Percentiles rank a stretch among this genome's conserved stretches.
Conservation (phyloP, 2,888 invertebrate species). For the Brachycybe producta region DNA sequence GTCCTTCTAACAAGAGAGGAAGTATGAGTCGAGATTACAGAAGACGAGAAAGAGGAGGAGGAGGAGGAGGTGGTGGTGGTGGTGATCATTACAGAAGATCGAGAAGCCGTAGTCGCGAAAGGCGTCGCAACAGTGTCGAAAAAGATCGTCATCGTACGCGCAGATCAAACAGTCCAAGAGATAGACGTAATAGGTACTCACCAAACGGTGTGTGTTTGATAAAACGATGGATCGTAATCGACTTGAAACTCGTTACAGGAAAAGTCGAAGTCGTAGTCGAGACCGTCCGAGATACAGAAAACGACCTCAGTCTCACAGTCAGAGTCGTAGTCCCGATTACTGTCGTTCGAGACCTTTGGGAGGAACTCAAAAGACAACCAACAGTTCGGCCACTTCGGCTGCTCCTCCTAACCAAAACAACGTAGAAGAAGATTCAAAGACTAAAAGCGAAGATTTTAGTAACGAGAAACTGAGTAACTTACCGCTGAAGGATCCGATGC, state of each 20-base stretch:
- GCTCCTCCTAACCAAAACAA: no score
- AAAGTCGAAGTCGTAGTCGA: background rate
- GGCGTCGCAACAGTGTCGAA: no score
- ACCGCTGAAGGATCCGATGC: conserved; percentile 25
- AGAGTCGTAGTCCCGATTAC: background rate
- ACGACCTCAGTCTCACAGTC: background rate
- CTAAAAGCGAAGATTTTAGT: conserved; percentile 22
- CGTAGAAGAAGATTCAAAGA: background rate
- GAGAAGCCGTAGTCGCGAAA: background rate
- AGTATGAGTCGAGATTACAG: background rate
- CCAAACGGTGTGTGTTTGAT: no score
- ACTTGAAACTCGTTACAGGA: no score
- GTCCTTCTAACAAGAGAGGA: background rate
- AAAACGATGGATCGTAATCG: no score
- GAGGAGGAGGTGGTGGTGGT: background rate
- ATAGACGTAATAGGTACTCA: no score
- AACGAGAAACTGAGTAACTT: conserved; percentile 29
- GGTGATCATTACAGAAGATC: background rate
- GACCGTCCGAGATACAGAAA: conserved; percentile 6
- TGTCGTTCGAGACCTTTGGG: no score
- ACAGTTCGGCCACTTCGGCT: no score
- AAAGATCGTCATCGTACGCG: no score
- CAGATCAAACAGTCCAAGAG: no score
- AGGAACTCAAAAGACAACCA: no score
- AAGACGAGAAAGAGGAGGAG: background rate